Percentiles rank a stretch among this genome's conserved stretches.
Conservation (phyloP, 2,888 invertebrate species). For the Rugalucina vietnamica region DNA sequence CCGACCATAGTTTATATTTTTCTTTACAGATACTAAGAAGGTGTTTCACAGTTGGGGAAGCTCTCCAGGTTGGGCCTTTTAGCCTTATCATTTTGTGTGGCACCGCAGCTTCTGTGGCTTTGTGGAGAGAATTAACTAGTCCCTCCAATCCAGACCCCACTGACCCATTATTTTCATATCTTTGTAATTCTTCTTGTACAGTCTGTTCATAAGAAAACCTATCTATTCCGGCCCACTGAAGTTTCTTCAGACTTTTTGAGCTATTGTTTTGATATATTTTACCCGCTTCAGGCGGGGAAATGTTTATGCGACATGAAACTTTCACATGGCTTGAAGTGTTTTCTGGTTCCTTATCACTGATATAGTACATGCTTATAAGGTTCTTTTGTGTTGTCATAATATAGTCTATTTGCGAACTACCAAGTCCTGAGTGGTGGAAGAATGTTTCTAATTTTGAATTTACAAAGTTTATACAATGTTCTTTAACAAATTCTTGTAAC, state of each 20-base stretch:
- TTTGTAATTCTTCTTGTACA: background rate
- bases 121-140: background rate
- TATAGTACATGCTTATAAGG: background rate
- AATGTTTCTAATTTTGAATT: background rate
- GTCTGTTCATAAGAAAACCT: background rate
- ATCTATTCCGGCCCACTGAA: background rate
- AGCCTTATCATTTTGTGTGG: background rate
- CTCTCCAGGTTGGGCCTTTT: constrained; percentile 1
- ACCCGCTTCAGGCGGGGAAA: background rate
- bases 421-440: background rate
- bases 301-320: background rate
- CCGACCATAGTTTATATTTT: background rate
- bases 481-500: background rate
- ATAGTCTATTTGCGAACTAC: constrained; percentile 3
- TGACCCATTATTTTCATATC: too few relatives aligned
- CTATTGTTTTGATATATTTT: background rate
- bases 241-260: background rate
- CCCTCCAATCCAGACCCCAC: background rate
- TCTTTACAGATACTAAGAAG: background rate
- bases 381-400: background rate
- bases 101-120: background rate
- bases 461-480: background rate
- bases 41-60: background rate
- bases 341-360: background rate
- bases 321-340: background rate